Evolutionary conservation across 2,797 vertebrate genomes (phyloP).

Genomic region (Hydrophis major): DNA sequence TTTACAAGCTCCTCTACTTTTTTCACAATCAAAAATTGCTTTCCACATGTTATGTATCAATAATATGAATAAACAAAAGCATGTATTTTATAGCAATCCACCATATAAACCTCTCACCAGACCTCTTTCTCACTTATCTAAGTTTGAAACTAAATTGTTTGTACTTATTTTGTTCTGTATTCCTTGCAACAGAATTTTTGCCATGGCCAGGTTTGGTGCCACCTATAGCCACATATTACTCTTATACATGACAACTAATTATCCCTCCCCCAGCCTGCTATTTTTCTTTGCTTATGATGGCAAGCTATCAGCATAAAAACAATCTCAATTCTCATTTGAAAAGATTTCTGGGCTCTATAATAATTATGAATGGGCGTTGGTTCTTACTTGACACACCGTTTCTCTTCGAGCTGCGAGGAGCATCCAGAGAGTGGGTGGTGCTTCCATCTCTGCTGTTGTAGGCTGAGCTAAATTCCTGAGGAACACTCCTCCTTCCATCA

Average conservation of each 20-base stretch:
- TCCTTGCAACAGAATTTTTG: background rate
- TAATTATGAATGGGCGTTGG: background rate
- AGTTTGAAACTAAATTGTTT: constrained; percentile 14
- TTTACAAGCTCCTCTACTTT: background rate
- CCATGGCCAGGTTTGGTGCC: background rate
- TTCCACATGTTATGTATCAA: background rate
- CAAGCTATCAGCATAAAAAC: background rate
- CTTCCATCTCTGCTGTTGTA: no score
- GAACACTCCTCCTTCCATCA: no score
- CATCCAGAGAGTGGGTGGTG: no score
- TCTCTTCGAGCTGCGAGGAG: no score
- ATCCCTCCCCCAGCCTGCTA: background rate
- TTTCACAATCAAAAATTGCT: background rate
- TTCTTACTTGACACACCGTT: no score
- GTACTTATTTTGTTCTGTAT: constrained; percentile 14
- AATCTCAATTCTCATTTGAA: background rate
- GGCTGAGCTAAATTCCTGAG: no score
- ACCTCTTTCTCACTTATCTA: background rate
- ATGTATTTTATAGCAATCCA: background rate
- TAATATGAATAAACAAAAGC: background rate
- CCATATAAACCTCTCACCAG: background rate
- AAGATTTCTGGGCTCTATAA: background rate
- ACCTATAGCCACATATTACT: background rate
- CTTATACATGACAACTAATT: background rate
- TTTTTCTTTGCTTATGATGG: background rate